A percentile compares a stretch with the other conserved stretches of the same genome.
Evolutionary conservation across 2,113 vertebrate genomes (phyloP).

Genomic region (Phoenicopterus ruber): DNA sequence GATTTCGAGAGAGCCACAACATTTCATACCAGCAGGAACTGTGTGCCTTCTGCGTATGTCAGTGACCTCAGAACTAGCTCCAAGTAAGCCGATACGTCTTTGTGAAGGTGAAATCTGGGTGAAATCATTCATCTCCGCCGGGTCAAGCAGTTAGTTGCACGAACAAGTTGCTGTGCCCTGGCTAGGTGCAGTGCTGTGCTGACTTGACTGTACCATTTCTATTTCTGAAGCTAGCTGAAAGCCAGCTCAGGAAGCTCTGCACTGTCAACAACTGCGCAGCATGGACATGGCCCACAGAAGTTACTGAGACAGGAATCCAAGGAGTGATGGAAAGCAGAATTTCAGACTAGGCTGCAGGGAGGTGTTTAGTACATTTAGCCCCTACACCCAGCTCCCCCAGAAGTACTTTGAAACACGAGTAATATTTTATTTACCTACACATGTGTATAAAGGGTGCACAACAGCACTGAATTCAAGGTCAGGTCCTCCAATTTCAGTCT

Average conservation of each 20-base stretch:
- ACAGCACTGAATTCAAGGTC: neutral
- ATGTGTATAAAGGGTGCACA: neutral
- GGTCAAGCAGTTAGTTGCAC: neutral
- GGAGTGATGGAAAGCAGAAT: neutral
- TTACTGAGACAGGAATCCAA: neutral
- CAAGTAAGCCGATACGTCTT: neutral
- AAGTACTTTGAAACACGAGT: neutral
- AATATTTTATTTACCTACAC: neutral
- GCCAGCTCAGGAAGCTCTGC: neutral
- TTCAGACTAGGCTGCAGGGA: neutral
- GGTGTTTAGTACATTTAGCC: neutral
- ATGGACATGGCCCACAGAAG: fast-evolving
- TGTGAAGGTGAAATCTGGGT: too few relatives aligned
- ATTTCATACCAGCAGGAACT: neutral
- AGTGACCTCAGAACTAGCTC: neutral
- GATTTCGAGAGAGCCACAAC: neutral
- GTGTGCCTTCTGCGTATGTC: neutral
- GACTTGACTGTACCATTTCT: neutral
- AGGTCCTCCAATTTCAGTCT: neutral
- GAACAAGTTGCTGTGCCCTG: neutral
- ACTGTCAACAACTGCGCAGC: neutral
- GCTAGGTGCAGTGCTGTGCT: neutral
- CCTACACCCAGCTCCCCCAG: neutral
- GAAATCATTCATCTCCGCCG: neutral
- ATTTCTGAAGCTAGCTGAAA: neutral